Evolutionary conservation across 2,113 vertebrate species (phyloP), one percentile per base, ranked within the genome.

Genomic region (Hippoglossus stenolepis): DNA sequence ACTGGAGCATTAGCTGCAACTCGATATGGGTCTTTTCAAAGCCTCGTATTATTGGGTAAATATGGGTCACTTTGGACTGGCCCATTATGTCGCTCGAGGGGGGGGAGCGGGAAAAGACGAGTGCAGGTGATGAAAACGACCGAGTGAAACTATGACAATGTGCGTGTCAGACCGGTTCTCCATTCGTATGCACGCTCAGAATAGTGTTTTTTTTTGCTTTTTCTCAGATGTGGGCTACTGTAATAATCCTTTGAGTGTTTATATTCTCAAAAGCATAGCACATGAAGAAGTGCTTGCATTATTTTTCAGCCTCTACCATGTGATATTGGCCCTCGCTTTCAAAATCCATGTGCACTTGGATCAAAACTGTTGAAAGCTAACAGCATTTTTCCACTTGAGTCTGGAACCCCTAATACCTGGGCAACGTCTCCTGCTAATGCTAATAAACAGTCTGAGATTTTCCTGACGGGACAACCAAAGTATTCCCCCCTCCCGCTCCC

Each of bases 1-100:
- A 90, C 87, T 85, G 88, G 85, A 93, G 90, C 93, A 94, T 94
- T 93, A 94, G 86, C 80, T 91, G 93, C 89, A 93, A 94, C 92
- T 83, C 8, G 92, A 94, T 93, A 87, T 61, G 80, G 82, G 83
- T 89, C 91, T 89, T 92, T 92, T 93, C 93, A 93, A 91, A 91
- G 90, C 90, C 90, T 84, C 68, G 72, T 93, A 91, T 94, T 94
- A 93, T 93, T 94, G 91, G 93, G 93, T 94, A 94, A 94, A 94
- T 93, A 94, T 91, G 91, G 93, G 93, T 92, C 90, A 92, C 89
- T 93, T 92, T 91, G 90, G 91, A 86, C 86, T 71, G 78, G 89
- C 85, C 92, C 90, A 91, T 93, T 92, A 90, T 90, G 89, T 90
- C 78, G 90, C 91, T 79, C 24, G 73, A 75, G 54, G 54, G 10